These are phyloP conservation scores for Aproaerema taeniolella DNA, from an alignment of 2,888 invertebrate genomes.

Conservation along the genomic window DNA sequence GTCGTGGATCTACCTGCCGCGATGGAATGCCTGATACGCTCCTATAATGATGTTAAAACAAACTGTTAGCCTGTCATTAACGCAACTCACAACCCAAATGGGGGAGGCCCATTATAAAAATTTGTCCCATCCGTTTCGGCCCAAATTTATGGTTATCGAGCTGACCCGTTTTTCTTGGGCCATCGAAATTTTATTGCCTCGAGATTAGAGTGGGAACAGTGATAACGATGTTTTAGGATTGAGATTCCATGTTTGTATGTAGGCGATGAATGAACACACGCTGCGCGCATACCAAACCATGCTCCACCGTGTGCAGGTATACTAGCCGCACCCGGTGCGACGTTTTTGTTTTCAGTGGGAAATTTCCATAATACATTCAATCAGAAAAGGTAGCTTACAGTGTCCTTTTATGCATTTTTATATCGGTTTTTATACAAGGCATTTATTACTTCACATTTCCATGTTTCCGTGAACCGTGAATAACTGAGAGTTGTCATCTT, in stretches of 20 bases:
- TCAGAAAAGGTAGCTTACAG: background rate
- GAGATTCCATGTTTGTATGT: slow-evolving; percentile 46
- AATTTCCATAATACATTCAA: background rate
- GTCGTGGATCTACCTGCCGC: slow-evolving; percentile 52
- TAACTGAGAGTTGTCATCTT: slow-evolving; percentile 6
- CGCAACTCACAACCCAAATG: slow-evolving; percentile 66
- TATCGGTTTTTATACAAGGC: no score
- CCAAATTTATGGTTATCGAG: slow-evolving; percentile 75
- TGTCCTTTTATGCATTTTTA: no score
- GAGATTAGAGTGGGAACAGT: slow-evolving; percentile 71
- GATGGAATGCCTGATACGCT: slow-evolving; percentile 70
- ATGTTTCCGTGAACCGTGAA: background rate
- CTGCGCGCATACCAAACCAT: slow-evolving; percentile 7
- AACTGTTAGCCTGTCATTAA: slow-evolving; percentile 76
- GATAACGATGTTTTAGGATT: slow-evolving; percentile 71
- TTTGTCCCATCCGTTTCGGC: slow-evolving; percentile 76
- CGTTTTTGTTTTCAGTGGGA: background rate
- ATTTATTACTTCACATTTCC: no score
- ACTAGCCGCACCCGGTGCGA: background rate
- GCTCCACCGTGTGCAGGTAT: no score
- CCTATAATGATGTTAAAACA: slow-evolving; percentile 77
- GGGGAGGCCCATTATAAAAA: slow-evolving; percentile 75
- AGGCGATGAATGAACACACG: slow-evolving; percentile 20
- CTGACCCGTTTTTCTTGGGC: slow-evolving; percentile 64
- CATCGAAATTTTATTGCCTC: slow-evolving; percentile 69